Evolutionary conservation across 2,888 invertebrate species (phyloP).

Genomic region (Coelinius sp.): DNA sequence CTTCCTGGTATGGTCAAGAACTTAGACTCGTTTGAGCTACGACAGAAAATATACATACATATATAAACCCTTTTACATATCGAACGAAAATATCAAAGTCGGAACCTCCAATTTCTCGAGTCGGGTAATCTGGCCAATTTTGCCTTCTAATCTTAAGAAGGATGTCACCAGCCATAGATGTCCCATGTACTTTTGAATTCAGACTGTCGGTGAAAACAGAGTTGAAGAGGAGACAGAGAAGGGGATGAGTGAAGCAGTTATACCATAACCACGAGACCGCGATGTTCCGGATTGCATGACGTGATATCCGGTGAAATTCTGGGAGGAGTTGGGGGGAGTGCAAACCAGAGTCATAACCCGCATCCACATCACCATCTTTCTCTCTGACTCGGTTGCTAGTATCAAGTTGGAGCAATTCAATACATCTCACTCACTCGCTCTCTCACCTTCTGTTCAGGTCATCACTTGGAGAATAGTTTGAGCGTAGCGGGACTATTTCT

Average conservation of each 20-base stretch:
- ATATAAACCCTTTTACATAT: too few relatives aligned
- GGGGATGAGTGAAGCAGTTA: slow-evolving; percentile 27
- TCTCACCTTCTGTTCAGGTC: not conserved
- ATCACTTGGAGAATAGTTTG: slow-evolving; percentile 12
- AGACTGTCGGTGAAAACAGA: slow-evolving; percentile 16
- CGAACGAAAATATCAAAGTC: too few relatives aligned
- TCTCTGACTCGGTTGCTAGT: not conserved
- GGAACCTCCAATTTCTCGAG: too few relatives aligned
- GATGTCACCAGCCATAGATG: not conserved
- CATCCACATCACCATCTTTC: not conserved
- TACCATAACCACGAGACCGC: slow-evolving; percentile 39
- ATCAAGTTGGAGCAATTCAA: not conserved
- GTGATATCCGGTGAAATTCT: slow-evolving; percentile 37
- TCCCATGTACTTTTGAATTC: slow-evolving; percentile 8
- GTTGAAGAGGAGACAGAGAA: not conserved
- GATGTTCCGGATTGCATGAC: slow-evolving; percentile 36
- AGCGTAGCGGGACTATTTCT: slow-evolving; percentile 8
- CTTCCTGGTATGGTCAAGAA: too few relatives aligned
- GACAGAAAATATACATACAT: too few relatives aligned
- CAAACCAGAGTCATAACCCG: slow-evolving; percentile 35
- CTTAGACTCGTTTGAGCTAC: too few relatives aligned
- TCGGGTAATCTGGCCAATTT: too few relatives aligned
- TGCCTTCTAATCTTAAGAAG: too few relatives aligned
- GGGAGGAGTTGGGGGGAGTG: too few relatives aligned
- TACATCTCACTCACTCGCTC: not conserved